These are phyloP conservation scores for Aulostomus chinensis DNA, from an alignment of 2,797 vertebrate genomes.

Conservation along the genomic window DNA sequence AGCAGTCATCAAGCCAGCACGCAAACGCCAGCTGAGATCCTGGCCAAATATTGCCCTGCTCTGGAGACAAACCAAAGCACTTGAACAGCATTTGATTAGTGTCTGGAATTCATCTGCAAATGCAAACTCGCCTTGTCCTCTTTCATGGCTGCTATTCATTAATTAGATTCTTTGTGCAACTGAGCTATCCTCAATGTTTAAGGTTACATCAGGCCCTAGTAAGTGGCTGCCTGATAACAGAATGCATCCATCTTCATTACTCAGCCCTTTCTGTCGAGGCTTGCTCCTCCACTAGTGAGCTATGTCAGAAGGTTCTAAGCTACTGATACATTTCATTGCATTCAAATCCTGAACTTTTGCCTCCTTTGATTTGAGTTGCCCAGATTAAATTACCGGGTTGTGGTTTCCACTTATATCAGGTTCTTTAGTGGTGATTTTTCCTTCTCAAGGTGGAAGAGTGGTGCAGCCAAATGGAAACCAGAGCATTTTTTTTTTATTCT, in stretches of 20 bases:
- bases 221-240: slow-evolving; percentile 97
- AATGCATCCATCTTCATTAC: slow-evolving; percentile 98
- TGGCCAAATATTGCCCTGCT: slow-evolving; percentile 53
- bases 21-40: slow-evolving; percentile 49
- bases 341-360: slow-evolving; percentile 92
- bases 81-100: slow-evolving; percentile 87
- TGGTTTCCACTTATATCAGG: slow-evolving; percentile 77
- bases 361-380: slow-evolving; percentile 86
- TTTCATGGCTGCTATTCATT: slow-evolving; percentile 91
- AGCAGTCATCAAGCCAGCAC: slow-evolving; percentile 52
- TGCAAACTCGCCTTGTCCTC: slow-evolving; percentile 88
- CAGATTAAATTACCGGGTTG: slow-evolving; percentile 88
- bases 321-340: slow-evolving; percentile 90
- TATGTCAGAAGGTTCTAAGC: slow-evolving; percentile 86
- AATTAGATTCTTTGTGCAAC: slow-evolving; percentile 96
- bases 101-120: slow-evolving; percentile 91
- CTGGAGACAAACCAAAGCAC: slow-evolving; percentile 68
- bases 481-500: too few relatives aligned
- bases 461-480: too few relatives aligned
- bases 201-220: slow-evolving; percentile 95
- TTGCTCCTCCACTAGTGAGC: slow-evolving; percentile 85
- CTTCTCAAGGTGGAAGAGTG: too few relatives aligned
- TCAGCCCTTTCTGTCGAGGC: slow-evolving; percentile 88
- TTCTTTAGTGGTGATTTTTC: slow-evolving; percentile 46
- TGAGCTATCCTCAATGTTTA: slow-evolving; percentile 95